phyloP scores from a whole-genome alignment of 2,888 invertebrate species.

The Harpalus rufipes region DNA sequence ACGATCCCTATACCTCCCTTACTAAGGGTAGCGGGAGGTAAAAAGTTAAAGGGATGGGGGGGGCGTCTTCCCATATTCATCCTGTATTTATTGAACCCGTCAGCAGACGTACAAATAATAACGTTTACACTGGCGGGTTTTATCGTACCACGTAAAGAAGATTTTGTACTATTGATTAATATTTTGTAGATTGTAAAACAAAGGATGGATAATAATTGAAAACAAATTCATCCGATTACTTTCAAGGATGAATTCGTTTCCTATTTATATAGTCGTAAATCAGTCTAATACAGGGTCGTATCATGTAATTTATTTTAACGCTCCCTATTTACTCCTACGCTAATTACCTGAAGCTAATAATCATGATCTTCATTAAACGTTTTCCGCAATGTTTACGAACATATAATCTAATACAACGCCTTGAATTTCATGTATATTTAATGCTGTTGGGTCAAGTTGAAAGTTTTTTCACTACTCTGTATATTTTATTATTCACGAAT shows the following conservation, averaged over 20 bases:
- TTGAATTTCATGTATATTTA: conserved; percentile 15
- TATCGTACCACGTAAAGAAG: too few species aligned
- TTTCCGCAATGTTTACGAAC: background rate
- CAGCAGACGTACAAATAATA: too few species aligned
- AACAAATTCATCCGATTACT: background rate
- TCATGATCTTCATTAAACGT: background rate
- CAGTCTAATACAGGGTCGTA: conserved; percentile 10
- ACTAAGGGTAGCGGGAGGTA: too few species aligned
- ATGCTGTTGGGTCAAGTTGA: conserved; percentile 20
- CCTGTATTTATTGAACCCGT: too few species aligned
- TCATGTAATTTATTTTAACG: conserved; percentile 15
- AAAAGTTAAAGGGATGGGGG: too few species aligned
- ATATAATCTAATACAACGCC: background rate
- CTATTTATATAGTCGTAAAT: background rate
- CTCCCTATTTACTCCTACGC: background rate
- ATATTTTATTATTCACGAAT: conserved; percentile 6
- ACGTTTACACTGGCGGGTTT: too few species aligned
- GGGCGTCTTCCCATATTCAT: too few species aligned
- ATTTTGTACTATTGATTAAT: too few species aligned
- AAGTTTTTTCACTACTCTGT: background rate
- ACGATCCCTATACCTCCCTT: too few species aligned
- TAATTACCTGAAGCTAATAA: background rate
- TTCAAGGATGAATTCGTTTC: background rate
- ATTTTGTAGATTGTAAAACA: background rate
- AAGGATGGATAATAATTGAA: background rate